A percentile compares a stretch with the other conserved stretches of the same genome.
phyloP scores from a whole-genome alignment of 2,113 vertebrate genomes.

The Ceyx melanurus region DNA sequence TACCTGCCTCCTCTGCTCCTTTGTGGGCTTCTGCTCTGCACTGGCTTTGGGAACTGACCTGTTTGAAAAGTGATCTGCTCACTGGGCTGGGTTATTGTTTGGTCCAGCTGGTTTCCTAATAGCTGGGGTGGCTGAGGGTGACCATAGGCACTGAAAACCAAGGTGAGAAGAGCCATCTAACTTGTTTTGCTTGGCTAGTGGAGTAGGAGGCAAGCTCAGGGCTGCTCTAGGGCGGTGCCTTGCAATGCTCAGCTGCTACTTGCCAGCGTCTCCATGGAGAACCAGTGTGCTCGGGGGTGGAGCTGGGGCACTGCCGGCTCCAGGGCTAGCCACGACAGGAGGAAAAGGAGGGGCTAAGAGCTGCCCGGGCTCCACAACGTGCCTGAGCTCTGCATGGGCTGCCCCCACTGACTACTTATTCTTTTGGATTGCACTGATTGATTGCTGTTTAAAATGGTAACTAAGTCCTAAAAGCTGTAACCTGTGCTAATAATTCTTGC shows the following conservation, averaged over 20 bases:
- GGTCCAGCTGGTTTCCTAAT: background rate
- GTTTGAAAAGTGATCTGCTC: fast-evolving
- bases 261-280: background rate
- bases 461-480: background rate
- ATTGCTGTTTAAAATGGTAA: background rate
- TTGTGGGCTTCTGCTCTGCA: background rate
- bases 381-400: no score
- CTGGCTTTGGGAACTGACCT: no score
- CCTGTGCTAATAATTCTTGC: background rate
- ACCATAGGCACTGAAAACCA: fast-evolving
- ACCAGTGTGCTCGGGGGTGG: background rate
- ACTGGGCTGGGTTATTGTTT: fast-evolving
- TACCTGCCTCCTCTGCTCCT: background rate
- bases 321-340: no score
- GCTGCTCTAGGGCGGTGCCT: background rate
- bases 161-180: background rate
- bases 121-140: background rate
- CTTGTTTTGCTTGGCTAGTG: background rate
- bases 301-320: no score
- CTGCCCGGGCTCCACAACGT: no score
- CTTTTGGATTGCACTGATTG: background rate
- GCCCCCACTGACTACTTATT: background rate
- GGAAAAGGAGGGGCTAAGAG: no score
- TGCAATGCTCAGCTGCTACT: no score
- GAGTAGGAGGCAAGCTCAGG: no score